A percentile compares a stretch with the other conserved stretches of the same genome.
Evolutionary conservation across 2,888 invertebrate species (phyloP).

Genomic region (Pteria penguin): DNA sequence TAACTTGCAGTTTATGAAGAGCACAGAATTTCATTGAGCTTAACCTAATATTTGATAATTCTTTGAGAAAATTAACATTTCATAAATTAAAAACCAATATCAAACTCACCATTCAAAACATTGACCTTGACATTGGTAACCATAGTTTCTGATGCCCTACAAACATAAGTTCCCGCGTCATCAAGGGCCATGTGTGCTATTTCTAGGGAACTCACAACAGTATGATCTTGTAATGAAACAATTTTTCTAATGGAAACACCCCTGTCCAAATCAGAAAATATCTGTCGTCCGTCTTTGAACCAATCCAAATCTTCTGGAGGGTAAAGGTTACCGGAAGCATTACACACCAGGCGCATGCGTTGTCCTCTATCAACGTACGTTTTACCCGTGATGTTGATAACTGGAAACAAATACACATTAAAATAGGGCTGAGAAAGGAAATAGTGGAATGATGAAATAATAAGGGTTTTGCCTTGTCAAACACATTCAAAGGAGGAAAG

Average conservation of each 20-base stretch:
- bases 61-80: too few relatives aligned
- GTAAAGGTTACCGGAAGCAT: not conserved
- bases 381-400: not conserved
- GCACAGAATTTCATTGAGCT: too few relatives aligned
- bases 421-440: too few relatives aligned
- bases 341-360: not conserved
- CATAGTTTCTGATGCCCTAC: slow-evolving; percentile 63
- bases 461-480: too few relatives aligned
- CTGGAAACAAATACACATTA: not conserved
- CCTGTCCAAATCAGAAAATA: not conserved
- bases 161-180: slow-evolving; percentile 66
- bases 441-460: too few relatives aligned
- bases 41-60: too few relatives aligned
- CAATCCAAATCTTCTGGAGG: not conserved
- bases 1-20: too few relatives aligned
- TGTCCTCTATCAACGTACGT: not conserved
- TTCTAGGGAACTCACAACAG: slow-evolving; percentile 65
- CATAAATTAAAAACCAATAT: too few relatives aligned
- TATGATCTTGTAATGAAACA: slow-evolving; percentile 60
- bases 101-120: not conserved
- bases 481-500: too few relatives aligned
- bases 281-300: not conserved
- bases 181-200: slow-evolving; percentile 55
- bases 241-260: slow-evolving; percentile 40
- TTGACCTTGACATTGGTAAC: slow-evolving; percentile 59